A percentile compares a stretch with the other conserved stretches of the same genome.
Evolutionary conservation across 2,888 invertebrate species (phyloP).

Genomic region (Incurvaria masculella): DNA sequence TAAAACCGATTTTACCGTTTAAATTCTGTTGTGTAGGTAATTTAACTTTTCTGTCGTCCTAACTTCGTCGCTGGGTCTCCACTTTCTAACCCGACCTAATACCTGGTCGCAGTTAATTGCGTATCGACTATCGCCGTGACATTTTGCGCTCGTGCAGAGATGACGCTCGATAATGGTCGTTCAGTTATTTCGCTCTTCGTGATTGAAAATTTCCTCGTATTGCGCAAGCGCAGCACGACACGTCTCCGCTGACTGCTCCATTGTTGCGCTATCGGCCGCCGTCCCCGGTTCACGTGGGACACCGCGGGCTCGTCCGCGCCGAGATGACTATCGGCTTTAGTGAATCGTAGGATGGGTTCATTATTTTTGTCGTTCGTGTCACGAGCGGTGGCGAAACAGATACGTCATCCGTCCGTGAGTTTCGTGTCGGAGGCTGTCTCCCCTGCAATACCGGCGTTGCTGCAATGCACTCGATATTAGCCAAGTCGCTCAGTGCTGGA

Average conservation of each 20-base stretch:
- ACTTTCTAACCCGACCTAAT: no score
- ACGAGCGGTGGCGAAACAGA: conserved; percentile 22
- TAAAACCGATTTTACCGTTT: not conserved
- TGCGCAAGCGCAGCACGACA: conserved; percentile 15
- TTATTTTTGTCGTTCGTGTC: conserved; percentile 36
- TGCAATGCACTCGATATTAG: no score
- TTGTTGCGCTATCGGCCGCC: conserved; percentile 17
- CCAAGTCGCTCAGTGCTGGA: no score
- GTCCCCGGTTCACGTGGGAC: conserved; percentile 12
- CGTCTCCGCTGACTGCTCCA: conserved; percentile 21
- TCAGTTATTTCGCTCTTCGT: not conserved
- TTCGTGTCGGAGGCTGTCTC: no score
- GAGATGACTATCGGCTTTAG: conserved; percentile 31
- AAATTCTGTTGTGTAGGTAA: not conserved
- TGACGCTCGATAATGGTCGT: not conserved
- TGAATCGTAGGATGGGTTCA: conserved; percentile 28
- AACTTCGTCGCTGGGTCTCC: no score
- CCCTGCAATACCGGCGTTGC: no score
- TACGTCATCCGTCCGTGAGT: not conserved
- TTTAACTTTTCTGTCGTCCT: not conserved
- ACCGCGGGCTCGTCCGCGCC: conserved; percentile 17
- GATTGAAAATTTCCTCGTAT: conserved; percentile 15
- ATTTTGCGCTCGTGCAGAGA: not conserved
- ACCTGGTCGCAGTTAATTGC: not conserved
- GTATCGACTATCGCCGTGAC: not conserved